These are phyloP conservation scores for Marronus borbonicus DNA, from an alignment of 2,888 invertebrate species.

Conservation along the genomic window DNA sequence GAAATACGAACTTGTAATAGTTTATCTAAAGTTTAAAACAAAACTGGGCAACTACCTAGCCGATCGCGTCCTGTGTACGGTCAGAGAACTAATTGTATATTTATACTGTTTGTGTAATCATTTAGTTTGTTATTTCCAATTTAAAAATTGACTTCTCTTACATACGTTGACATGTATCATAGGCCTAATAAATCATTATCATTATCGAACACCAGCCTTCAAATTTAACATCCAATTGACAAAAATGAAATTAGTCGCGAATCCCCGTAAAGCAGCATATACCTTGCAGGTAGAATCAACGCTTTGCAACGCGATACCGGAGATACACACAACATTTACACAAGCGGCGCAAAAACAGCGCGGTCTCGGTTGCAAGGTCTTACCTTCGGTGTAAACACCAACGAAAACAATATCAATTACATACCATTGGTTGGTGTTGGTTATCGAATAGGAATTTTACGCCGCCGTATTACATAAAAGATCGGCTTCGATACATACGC, in stretches of 20 bases:
- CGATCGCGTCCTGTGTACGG: no score
- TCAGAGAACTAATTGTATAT: no score
- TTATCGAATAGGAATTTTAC: constrained; percentile 1
- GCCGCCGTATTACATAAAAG: neutral
- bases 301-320: neutral
- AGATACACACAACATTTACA: neutral
- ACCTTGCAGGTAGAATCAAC: neutral
- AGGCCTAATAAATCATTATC: no score
- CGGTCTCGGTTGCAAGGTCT: constrained; percentile 1
- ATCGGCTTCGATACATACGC: neutral
- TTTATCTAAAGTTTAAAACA: no score
- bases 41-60: no score
- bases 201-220: no score
- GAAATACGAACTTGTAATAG: no score
- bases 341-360: neutral
- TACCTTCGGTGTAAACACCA: constrained; percentile 1
- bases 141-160: no score
- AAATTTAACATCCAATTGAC: neutral
- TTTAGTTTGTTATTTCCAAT: no score
- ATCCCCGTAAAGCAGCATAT: neutral
- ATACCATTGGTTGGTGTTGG: neutral
- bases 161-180: no score
- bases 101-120: no score
- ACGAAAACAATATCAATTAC: neutral
- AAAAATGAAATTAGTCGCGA: neutral